Evolutionary conservation across 1,140 invertebrate species (phyloP).

Genomic region (Gonioctena quinquepunctata): DNA sequence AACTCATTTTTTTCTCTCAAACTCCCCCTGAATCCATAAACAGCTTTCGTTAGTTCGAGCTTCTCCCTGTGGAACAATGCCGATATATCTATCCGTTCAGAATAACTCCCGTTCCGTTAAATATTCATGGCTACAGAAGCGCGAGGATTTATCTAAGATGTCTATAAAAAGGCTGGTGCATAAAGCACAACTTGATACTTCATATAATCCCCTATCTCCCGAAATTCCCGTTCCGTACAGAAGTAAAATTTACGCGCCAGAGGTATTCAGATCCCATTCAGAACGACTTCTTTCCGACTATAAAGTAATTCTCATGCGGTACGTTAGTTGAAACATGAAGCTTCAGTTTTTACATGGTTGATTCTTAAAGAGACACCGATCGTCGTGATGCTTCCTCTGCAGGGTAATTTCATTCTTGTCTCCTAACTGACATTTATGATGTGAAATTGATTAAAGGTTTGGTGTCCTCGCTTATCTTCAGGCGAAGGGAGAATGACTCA

Average conservation of each 20-base stretch:
- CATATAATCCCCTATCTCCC: slow-evolving; percentile 2
- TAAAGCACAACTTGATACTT: slow-evolving; percentile 10
- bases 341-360: too few relatives aligned
- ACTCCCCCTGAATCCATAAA: not conserved
- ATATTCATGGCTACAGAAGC: slow-evolving; percentile 4
- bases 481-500: too few relatives aligned
- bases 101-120: not conserved
- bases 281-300: not conserved
- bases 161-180: slow-evolving; percentile 1
- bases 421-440: too few relatives aligned
- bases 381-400: too few relatives aligned
- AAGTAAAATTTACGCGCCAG: slow-evolving; percentile 2
- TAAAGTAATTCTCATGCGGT: not conserved
- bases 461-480: too few relatives aligned
- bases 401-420: too few relatives aligned
- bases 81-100: slow-evolving; percentile 1
- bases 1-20: not conserved
- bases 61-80: not conserved
- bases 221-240: slow-evolving; percentile 1
- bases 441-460: too few relatives aligned
- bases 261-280: not conserved
- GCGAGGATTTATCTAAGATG: slow-evolving; percentile 4
- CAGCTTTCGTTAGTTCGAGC: not conserved
- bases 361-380: too few relatives aligned
- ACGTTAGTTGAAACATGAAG: not conserved